A percentile compares a stretch with the other conserved stretches of the same genome.
Evolutionary conservation across 2,888 invertebrate species (phyloP).

Genomic region (Geophilus truncorum): DNA sequence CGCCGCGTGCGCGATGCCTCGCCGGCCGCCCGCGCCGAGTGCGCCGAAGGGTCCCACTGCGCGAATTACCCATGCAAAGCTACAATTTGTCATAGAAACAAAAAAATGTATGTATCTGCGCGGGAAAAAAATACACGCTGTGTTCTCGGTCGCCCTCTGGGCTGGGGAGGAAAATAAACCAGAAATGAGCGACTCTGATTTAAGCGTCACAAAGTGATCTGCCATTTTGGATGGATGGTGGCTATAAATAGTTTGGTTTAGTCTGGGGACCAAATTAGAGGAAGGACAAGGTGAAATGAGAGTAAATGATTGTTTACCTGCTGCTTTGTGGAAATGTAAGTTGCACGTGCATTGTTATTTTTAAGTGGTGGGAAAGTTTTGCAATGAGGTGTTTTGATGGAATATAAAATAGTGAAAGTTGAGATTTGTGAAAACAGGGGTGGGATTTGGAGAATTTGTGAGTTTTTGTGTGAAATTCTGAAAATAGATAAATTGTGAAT

Average conservation of each 20-base stretch:
- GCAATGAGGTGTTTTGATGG: too few relatives aligned
- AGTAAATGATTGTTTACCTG: not conserved
- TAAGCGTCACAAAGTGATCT: not conserved
- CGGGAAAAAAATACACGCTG: too few relatives aligned
- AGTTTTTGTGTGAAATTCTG: too few relatives aligned
- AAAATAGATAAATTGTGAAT: too few relatives aligned
- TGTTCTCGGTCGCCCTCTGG: not conserved
- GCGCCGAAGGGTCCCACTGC: not conserved
- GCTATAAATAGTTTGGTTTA: not conserved
- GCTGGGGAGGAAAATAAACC: not conserved
- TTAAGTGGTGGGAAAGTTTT: too few relatives aligned
- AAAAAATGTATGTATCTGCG: not conserved
- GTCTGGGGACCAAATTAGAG: not conserved
- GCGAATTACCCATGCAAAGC: constrained; percentile 3
- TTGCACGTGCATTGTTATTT: too few relatives aligned
- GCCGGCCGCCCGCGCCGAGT: not conserved
- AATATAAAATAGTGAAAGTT: too few relatives aligned
- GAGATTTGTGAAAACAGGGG: too few relatives aligned
- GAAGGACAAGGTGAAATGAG: not conserved
- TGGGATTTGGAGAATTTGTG: too few relatives aligned
- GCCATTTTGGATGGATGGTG: not conserved
- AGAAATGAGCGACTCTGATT: not conserved
- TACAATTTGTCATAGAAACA: not conserved
- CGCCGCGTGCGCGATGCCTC: not conserved
- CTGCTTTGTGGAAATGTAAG: not conserved